Percentiles rank a stretch among this genome's conserved stretches.
These are phyloP conservation scores for Amaurobius ferox DNA, from an alignment of 2,888 invertebrate genomes.

Conservation along the genomic window DNA sequence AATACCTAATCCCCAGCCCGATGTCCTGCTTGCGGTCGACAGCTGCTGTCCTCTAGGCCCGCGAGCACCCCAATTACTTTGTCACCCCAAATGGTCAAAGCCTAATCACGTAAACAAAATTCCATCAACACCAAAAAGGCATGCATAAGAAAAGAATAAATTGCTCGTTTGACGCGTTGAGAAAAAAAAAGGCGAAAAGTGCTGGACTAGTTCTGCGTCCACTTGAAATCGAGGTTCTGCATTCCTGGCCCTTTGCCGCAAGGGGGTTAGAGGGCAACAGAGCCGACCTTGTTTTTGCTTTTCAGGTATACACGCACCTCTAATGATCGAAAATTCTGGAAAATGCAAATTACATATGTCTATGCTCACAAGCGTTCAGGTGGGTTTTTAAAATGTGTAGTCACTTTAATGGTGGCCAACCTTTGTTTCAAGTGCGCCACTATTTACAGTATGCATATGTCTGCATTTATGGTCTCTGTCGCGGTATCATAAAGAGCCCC, in stretches of 20 bases:
- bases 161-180: too few relatives aligned
- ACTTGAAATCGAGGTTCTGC: conserved; percentile 57
- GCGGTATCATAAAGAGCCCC: too few relatives aligned
- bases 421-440: too few relatives aligned
- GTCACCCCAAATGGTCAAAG: conserved; percentile 63
- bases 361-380: too few relatives aligned
- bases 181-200: too few relatives aligned
- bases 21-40: conserved; percentile 50
- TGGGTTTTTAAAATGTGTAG: too few relatives aligned
- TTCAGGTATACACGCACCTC: background rate
- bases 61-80: conserved; percentile 61
- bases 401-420: too few relatives aligned
- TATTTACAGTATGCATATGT: too few relatives aligned
- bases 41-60: conserved; percentile 22
- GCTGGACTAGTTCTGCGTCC: conserved; percentile 54
- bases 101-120: conserved; percentile 35
- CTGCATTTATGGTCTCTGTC: too few relatives aligned
- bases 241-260: conserved; percentile 61
- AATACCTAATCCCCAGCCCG: background rate
- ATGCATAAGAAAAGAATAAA: background rate
- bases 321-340: background rate
- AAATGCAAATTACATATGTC: too few relatives aligned
- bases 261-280: conserved; percentile 66
- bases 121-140: background rate
- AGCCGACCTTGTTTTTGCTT: conserved; percentile 57